Evolutionary conservation across 2,113 vertebrate species (phyloP), one percentile per base, ranked within the genome.

Genomic region (Phainopepla nitens): DNA sequence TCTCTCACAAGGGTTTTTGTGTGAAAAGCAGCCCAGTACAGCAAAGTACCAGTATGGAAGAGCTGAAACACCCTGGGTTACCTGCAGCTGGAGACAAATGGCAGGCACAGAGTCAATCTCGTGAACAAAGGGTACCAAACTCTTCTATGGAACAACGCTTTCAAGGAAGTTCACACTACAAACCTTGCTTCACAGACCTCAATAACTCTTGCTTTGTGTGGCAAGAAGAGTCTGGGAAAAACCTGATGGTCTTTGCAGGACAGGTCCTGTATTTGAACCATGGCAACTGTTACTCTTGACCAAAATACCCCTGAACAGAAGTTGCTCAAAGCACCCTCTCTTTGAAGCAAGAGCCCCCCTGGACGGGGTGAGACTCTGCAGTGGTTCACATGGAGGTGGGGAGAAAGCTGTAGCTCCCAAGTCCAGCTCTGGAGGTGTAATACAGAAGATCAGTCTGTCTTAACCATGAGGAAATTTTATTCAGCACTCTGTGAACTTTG

Each of bases 281-380:
- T 0, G 0, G 16, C 70, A 85, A 58, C 25, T 14, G 7, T 56
- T 51, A 45, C 13, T 7, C 20, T 66, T 65, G 13, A 39, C 24
- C 28, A 83, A 89, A 83, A 33, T 17, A 76, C 6, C 23, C 27
- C 21, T 20, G 42, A 75, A 61, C 2, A 39, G 8, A 60, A 12
- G 21, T 8, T 62, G 42, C 11, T 49, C 21, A 35, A 76, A 95
- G 49, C 11, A 22, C 8, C 8, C 8, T 22, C 22, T 50, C n/a
- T 51, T 79, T 47, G 29, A 47, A 83, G 76, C 24, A 23, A 78
- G 19, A 49, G 11, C 5, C 10, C 12, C 5, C 18, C 5, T 61
- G 66, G 47, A 47, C 92, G 15, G 8, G 25, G 6, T 2, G 4
- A 61, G 33, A 24, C 8, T 29, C 19, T 47, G 41, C 0, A 0